Base-by-base conservation (phyloP, 2,888 invertebrate species). In the Melipona beecheii region DNA sequence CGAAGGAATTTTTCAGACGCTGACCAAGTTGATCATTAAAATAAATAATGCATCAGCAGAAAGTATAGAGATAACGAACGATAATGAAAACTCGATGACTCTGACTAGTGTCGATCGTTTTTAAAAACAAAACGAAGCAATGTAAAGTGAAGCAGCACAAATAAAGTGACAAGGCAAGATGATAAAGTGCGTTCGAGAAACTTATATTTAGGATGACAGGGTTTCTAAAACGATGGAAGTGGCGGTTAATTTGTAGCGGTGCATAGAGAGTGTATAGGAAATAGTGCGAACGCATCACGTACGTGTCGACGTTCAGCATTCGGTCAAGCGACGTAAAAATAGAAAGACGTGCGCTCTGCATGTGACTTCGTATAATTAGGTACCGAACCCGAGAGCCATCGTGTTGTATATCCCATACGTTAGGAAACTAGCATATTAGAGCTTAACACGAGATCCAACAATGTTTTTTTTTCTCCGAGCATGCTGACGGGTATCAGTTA, bases 341-440 rank as follows among this genome's bases (percentile, higher is more conserved):
- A 94, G 94, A 93, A 91, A 92, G 92, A 89, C 91, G 91, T 87
- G 89, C 91, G 90, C 94, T 94, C 93, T 93, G 94, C 93, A 92
- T 94, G 94, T 93, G 94, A 94, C 91, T 94, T 93, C 84, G 90
- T 94, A 94, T 93, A 94, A 94, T 93, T 94, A 94, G 94, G 91
- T 89, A 92, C 91, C 87, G 90, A 92, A 92, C 89, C 81, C 89
- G 89, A 90, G 91, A 90, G 90, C 91, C 88, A 90, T 87, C 77
- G 84, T 71, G 84, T 85, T 84, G 87, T 89, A 89, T 91, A 85
- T 88, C 87, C 88, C 87, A 91, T 89, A 88, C 88, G 91, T 91
- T 90, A 89, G 89, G 71, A 87, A 84, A 85, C 81, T 84, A 86
- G 85, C 86, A 71, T 86, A 89, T 90, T 86, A 84, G 84, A 81